A percentile compares a stretch with the other conserved stretches of the same genome.
These are phyloP conservation scores for Sericinus montela DNA, from an alignment of 2,888 invertebrate species.

Conservation along the genomic window DNA sequence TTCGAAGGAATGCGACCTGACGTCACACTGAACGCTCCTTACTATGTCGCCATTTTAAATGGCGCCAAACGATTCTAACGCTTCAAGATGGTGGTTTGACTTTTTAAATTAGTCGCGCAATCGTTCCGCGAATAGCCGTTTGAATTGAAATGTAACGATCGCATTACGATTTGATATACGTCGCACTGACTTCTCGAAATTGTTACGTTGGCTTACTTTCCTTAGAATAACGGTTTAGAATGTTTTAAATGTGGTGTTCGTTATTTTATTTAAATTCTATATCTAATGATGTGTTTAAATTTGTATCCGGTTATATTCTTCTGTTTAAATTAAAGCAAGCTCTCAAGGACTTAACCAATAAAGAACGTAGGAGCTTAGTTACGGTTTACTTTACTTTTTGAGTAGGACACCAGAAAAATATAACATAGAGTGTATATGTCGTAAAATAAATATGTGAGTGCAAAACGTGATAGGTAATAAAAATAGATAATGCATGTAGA, in stretches of 20 bases:
- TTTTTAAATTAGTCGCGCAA: conserved; percentile 23
- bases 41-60: conserved; percentile 21
- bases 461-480: too few relatives aligned
- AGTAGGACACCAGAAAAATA: too few relatives aligned
- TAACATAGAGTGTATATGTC: neutral
- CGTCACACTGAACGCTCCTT: conserved; percentile 55
- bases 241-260: conserved; percentile 35
- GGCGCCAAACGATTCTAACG: neutral
- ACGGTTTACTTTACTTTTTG: too few relatives aligned
- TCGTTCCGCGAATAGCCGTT: conserved; percentile 30
- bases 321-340: conserved; percentile 25
- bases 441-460: neutral
- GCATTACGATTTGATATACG: conserved; percentile 25
- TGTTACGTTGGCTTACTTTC: conserved; percentile 24
- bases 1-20: conserved; percentile 64
- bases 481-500: neutral
- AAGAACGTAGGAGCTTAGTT: too few relatives aligned
- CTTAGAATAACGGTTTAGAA: conserved; percentile 42
- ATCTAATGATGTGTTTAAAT: conserved; percentile 40
- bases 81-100: conserved; percentile 10
- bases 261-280: conserved; percentile 44
- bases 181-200: conserved; percentile 22
- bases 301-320: conserved; percentile 34
- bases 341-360: conserved; percentile 21
- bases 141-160: conserved; percentile 34